A percentile compares a stretch with the other conserved stretches of the same genome.
phyloP scores from a whole-genome alignment of 2,888 invertebrate species.

The Melangyna quadrimaculata region DNA sequence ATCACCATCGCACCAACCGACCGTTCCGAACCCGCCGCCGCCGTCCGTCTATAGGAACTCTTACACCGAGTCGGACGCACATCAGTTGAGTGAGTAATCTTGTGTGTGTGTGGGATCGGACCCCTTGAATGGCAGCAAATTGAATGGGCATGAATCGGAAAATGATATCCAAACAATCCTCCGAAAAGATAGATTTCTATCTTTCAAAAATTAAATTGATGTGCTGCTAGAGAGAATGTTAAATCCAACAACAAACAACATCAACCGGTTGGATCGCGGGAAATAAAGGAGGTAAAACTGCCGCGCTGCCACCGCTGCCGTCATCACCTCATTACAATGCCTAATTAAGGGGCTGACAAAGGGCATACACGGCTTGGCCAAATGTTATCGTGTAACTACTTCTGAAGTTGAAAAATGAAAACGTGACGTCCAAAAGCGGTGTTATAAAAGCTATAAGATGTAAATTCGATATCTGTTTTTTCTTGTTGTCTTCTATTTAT shows the following conservation, averaged over 20 bases:
- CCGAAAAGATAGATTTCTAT: conserved; percentile 59
- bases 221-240: conserved; percentile 30
- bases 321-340: conserved; percentile 70
- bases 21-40: not conserved
- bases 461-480: conserved; percentile 25
- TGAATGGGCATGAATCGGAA: conserved; percentile 70
- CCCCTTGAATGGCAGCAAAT: conserved; percentile 67
- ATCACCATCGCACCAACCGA: not conserved
- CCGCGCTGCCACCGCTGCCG: not conserved
- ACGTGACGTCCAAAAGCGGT: conserved; percentile 44
- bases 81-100: conserved; percentile 60
- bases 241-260: conserved; percentile 11
- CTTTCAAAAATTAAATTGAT: conserved; percentile 50
- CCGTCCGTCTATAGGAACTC: not conserved
- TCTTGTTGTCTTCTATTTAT: not conserved
- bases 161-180: conserved; percentile 70
- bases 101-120: conserved; percentile 68
- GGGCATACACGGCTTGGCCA: conserved; percentile 50
- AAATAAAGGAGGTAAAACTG: conserved; percentile 35
- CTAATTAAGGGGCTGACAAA: conserved; percentile 71
- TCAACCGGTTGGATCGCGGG: conserved; percentile 11
- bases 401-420: conserved; percentile 48
- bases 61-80: not conserved
- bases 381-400: conserved; percentile 60
- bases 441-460: conserved; percentile 22